Evolutionary conservation across 1,140 invertebrate genomes (phyloP).

Genomic region (Musca vetustissima): DNA sequence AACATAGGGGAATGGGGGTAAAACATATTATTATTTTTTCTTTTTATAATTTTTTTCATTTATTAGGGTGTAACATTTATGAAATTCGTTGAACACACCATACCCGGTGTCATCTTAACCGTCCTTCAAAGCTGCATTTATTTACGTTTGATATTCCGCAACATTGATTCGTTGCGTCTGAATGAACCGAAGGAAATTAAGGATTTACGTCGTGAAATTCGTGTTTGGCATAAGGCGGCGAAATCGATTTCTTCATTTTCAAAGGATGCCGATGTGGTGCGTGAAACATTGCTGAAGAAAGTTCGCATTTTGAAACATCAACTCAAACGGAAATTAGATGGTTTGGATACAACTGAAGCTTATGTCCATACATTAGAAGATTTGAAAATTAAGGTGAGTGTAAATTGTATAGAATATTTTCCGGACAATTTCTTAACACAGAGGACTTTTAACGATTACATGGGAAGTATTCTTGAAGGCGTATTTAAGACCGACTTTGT

Average conservation of each 20-base stretch:
- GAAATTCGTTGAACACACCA: slow-evolving; percentile 70
- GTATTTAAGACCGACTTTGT: no score
- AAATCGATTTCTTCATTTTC: slow-evolving; percentile 71
- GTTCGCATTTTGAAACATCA: slow-evolving; percentile 62
- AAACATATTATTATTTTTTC: background rate
- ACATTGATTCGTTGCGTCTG: slow-evolving; percentile 61
- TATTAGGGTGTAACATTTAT: slow-evolving; percentile 71
- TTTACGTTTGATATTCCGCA: slow-evolving; percentile 65
- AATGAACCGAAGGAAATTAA: slow-evolving; percentile 70
- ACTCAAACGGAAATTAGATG: slow-evolving; percentile 61
- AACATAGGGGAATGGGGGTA: background rate
- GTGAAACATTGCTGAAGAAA: slow-evolving; percentile 67
- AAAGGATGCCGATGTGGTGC: slow-evolving; percentile 72
- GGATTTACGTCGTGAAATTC: slow-evolving; percentile 75
- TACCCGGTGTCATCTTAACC: slow-evolving; percentile 66
- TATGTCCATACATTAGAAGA: slow-evolving; percentile 67
- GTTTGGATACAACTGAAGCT: slow-evolving; percentile 61
- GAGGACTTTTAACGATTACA: background rate
- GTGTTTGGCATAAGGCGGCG: slow-evolving; percentile 72
- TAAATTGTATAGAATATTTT: background rate
- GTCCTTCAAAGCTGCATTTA: slow-evolving; percentile 63
- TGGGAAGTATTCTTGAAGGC: no score
- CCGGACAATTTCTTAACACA: no score
- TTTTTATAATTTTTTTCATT: background rate
- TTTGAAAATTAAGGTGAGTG: slow-evolving; percentile 58